A percentile compares a stretch with the other conserved stretches of the same genome.
phyloP scores from a whole-genome alignment of 2,113 vertebrate genomes.

The Callopanchax toddi region DNA sequence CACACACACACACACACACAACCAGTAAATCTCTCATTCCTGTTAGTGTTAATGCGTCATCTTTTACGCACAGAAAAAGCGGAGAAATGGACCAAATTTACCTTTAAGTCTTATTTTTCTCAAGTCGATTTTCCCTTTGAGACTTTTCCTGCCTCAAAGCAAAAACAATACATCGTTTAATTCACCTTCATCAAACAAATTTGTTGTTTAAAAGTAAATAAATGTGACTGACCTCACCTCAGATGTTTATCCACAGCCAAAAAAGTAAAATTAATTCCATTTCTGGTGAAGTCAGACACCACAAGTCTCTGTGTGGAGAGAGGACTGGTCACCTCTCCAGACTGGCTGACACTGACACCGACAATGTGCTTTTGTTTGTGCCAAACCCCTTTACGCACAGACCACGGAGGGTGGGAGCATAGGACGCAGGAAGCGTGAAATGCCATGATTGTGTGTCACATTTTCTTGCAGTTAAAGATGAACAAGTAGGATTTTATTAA shows the following conservation, averaged over 20 bases:
- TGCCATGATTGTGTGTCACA: slow-evolving; percentile 8
- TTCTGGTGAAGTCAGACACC: not conserved
- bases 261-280: slow-evolving; percentile 24
- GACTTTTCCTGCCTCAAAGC: no score
- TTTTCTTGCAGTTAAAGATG: not conserved
- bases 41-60: no score
- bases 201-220: no score
- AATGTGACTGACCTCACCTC: slow-evolving; percentile 36
- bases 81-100: no score
- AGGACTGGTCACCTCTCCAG: slow-evolving; percentile 25
- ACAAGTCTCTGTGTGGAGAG: slow-evolving; percentile 11
- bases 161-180: no score
- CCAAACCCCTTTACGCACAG: slow-evolving; percentile 64
- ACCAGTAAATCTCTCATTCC: no score
- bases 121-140: no score
- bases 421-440: slow-evolving; percentile 15
- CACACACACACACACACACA: no score
- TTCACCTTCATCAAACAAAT: no score
- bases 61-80: no score
- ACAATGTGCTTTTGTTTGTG: slow-evolving; percentile 83
- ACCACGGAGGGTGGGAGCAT: slow-evolving; percentile 13
- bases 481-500: not conserved
- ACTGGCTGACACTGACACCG: slow-evolving; percentile 48
- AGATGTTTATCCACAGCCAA: slow-evolving; percentile 15
- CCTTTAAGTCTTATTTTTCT: no score